A percentile compares a stretch with the other conserved stretches of the same genome.
Evolutionary conservation across 1,140 invertebrate genomes (phyloP).

Genomic region (Papilio helenus): DNA sequence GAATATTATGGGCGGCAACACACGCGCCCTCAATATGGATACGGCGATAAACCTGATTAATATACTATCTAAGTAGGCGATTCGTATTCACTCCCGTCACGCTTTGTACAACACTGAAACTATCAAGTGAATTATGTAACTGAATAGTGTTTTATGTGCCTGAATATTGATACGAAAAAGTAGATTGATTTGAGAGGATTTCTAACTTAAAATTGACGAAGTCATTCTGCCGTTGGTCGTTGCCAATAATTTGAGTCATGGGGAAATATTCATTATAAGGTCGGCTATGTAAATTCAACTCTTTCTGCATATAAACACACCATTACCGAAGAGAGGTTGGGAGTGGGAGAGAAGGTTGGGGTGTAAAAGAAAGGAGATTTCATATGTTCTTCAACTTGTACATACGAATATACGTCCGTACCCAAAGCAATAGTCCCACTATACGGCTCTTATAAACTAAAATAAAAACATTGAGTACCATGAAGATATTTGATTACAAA

Average conservation of each 20-base stretch:
- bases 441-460: slow-evolving; percentile 32
- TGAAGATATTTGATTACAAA: slow-evolving; percentile 55
- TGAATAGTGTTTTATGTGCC: background rate
- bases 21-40: slow-evolving; percentile 42
- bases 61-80: slow-evolving; percentile 35
- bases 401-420: background rate
- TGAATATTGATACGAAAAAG: background rate
- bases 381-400: background rate
- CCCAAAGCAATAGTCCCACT: background rate
- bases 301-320: background rate
- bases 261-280: no score
- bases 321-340: background rate
- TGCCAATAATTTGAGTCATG: no score
- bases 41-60: slow-evolving; percentile 41
- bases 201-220: no score
- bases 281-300: background rate
- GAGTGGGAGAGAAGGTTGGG: background rate
- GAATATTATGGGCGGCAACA: slow-evolving; percentile 40
- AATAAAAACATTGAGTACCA: slow-evolving; percentile 39
- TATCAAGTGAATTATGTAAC: background rate
- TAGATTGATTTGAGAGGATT: background rate
- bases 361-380: background rate
- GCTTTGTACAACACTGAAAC: background rate
- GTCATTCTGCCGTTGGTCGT: no score
- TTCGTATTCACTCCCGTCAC: slow-evolving; percentile 30